phyloP scores from a whole-genome alignment of 2,888 invertebrate genomes.

The Eupithecia subumbrata region DNA sequence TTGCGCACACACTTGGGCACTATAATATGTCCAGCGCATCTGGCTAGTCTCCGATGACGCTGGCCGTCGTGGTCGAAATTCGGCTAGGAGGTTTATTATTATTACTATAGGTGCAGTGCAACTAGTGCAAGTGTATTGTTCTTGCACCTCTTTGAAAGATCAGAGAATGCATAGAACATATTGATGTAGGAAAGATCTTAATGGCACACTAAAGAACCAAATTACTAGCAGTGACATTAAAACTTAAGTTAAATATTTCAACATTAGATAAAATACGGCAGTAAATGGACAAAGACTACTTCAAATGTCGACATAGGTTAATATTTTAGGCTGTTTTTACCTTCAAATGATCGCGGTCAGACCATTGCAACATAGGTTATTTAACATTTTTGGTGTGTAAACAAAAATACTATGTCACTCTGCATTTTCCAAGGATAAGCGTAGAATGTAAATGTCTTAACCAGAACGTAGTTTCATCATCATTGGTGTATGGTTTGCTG shows the following conservation, averaged over 20 bases:
- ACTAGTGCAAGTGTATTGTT: too few relatives aligned
- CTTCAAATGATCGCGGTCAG: conserved; percentile 45
- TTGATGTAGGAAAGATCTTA: background rate
- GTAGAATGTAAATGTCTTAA: background rate
- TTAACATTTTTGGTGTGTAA: conserved; percentile 23
- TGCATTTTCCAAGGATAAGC: background rate
- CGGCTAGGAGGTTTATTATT: too few relatives aligned
- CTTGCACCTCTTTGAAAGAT: conserved; percentile 67
- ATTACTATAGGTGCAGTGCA: too few relatives aligned
- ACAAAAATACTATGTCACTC: background rate
- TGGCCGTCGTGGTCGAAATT: too few relatives aligned
- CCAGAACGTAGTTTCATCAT: background rate
- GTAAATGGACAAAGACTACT: conserved; percentile 43
- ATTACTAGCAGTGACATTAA: conserved; percentile 9
- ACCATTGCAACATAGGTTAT: conserved; percentile 51
- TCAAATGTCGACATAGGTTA: conserved; percentile 50
- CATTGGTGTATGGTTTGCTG: too few relatives aligned
- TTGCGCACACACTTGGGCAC: too few relatives aligned
- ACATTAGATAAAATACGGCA: conserved; percentile 48
- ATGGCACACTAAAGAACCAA: background rate
- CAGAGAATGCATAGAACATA: background rate
- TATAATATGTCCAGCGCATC: too few relatives aligned
- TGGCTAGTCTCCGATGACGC: too few relatives aligned
- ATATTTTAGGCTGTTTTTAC: conserved; percentile 48
- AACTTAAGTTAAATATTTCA: conserved; percentile 42